These are phyloP conservation scores for Taphrorychus bicolor DNA, from an alignment of 2,888 invertebrate genomes.

Conservation along the genomic window DNA sequence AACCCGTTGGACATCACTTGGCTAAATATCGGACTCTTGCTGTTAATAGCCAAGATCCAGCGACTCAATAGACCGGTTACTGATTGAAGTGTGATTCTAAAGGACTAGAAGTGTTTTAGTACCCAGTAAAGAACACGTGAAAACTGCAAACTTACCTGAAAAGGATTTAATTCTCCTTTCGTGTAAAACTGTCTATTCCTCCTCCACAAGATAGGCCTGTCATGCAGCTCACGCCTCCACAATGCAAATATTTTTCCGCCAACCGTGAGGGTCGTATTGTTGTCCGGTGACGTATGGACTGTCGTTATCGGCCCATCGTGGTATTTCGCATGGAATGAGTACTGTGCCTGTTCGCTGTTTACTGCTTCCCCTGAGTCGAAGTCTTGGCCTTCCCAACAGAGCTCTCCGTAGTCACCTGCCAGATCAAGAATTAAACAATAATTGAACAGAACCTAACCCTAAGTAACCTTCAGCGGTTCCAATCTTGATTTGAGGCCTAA, in stretches of 20 bases:
- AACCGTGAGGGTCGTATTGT: slow-evolving; percentile 44
- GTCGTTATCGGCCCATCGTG: slow-evolving; percentile 74
- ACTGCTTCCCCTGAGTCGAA: slow-evolving; percentile 68
- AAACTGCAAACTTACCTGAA: slow-evolving; percentile 34
- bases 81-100: slow-evolving; percentile 40
- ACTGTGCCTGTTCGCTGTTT: slow-evolving; percentile 69
- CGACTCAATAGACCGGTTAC: slow-evolving; percentile 63
- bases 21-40: slow-evolving; percentile 62
- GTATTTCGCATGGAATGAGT: slow-evolving; percentile 56
- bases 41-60: slow-evolving; percentile 79
- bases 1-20: slow-evolving; percentile 46
- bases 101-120: slow-evolving; percentile 39
- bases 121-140: not conserved
- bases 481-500: slow-evolving; percentile 37
- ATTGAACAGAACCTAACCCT: not conserved
- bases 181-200: slow-evolving; percentile 67
- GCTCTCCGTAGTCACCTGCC: slow-evolving; percentile 54
- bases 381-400: slow-evolving; percentile 74
- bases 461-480: slow-evolving; percentile 47
- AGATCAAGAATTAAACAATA: not conserved
- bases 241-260: slow-evolving; percentile 56
- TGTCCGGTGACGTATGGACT: slow-evolving; percentile 22
- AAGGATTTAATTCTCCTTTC: slow-evolving; percentile 72
- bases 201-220: slow-evolving; percentile 73
- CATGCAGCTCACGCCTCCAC: slow-evolving; percentile 64